Evolutionary conservation across 1,140 invertebrate genomes (phyloP).

Genomic region (Pseudobourletiella spinata): DNA sequence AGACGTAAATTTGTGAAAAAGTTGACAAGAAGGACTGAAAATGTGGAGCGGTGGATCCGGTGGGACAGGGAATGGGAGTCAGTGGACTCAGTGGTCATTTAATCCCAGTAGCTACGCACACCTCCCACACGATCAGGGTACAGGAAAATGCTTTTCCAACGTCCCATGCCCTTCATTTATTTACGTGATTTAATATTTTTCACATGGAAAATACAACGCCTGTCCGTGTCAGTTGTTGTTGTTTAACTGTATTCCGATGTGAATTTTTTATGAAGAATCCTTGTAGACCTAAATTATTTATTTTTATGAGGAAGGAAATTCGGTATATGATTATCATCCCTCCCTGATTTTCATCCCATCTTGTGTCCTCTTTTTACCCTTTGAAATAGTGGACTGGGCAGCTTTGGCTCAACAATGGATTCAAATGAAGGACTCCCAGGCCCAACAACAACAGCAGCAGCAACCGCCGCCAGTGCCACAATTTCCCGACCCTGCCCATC

Average conservation of each 20-base stretch:
- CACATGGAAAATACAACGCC: too few species aligned
- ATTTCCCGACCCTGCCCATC: not conserved
- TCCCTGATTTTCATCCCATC: not conserved
- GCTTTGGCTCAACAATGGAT: slow-evolving; percentile 95
- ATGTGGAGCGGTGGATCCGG: slow-evolving; percentile 13
- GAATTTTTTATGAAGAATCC: not conserved
- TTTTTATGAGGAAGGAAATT: not conserved
- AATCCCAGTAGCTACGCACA: slow-evolving; percentile 30
- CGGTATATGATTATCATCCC: not conserved
- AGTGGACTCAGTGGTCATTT: slow-evolving; percentile 20
- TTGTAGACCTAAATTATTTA: not conserved
- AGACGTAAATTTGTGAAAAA: too few species aligned
- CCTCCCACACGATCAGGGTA: slow-evolving; percentile 30
- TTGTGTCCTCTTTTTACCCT: slow-evolving; percentile 11
- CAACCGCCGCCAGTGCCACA: not conserved
- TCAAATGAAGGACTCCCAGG: slow-evolving; percentile 61
- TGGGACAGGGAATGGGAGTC: not conserved
- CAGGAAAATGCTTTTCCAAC: not conserved
- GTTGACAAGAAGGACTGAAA: too few species aligned
- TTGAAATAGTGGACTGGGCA: slow-evolving; percentile 78
- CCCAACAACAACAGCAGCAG: not conserved
- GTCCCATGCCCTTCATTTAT: not conserved
- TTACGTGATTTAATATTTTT: too few species aligned
- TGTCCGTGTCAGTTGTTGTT: too few species aligned
- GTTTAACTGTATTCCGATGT: not conserved